Conservation (phyloP, 2,113 vertebrate species). For the Paramormyrops kingsleyae region DNA sequence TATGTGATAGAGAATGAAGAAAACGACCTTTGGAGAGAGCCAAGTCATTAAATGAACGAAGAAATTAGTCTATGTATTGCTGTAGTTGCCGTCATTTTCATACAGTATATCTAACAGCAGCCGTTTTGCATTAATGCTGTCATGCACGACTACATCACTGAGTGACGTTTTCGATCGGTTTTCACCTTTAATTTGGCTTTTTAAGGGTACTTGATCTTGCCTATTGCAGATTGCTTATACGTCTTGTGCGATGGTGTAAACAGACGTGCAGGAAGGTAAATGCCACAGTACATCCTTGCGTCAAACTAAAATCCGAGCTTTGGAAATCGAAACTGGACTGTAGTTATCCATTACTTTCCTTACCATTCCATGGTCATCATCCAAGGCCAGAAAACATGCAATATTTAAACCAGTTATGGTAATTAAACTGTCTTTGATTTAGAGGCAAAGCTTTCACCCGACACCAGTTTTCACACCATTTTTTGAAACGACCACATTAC, state of each 20-base stretch:
- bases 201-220: background rate
- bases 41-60: background rate
- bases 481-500: background rate
- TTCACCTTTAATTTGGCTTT: background rate
- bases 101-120: too few relatives aligned
- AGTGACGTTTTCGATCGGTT: background rate
- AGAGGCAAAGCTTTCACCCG: background rate
- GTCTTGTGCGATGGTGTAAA: background rate
- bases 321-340: background rate
- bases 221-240: background rate
- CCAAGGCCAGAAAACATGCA: background rate
- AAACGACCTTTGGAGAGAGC: slow-evolving; percentile 2
- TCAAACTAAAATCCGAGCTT: background rate
- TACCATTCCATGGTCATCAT: background rate
- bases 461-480: background rate
- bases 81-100: background rate
- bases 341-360: background rate
- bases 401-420: background rate
- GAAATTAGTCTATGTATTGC: background rate
- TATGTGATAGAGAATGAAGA: background rate
- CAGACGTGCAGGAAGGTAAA: background rate
- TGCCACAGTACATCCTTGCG: background rate
- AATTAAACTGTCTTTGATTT: background rate
- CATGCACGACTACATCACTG: background rate
- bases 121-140: background rate